Base-by-base conservation (phyloP, 1,140 invertebrate genomes). In the Epicauta chinensis region DNA sequence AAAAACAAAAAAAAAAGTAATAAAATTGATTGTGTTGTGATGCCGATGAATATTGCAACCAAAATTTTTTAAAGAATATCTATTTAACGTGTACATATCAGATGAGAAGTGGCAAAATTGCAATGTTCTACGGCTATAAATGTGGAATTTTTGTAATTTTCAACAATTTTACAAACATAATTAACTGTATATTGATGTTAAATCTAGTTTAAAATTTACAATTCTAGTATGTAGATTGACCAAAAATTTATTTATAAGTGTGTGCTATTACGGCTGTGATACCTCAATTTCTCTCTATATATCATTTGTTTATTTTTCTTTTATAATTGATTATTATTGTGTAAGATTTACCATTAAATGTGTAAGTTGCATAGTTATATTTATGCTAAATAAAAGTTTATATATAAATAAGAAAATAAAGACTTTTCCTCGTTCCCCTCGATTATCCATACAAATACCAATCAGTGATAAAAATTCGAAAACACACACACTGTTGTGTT, bases 201-300 rank as follows among this genome's bases (percentile, higher is more conserved):
- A 29, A 39, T 48, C 16, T 35, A 36, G n/a, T n/a, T 23, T 23
- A 52, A 38, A 16, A 38, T 38, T 15, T 15, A 38, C 14, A 38
- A 23, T n/a, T n/a, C n/a, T n/a, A n/a, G n/a, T 4, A 23, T 23
- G 23, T 23, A 23, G 23, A n/a, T 23, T 23, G 56, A 60, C 58
- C 46, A 46, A 53, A 52, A 53, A 53, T 52, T 56, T 45, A 45
- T 52, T 49, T 55, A 52, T 51, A 53, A 46, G 58, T 55, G 58
- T 60, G 58, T 57, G 52, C 56, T 53, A 58, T 47, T 44, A 58
- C 17, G 59, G 50, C 59, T 61, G 59, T 61, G 59, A 61, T 61
- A 61, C 31, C 23, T 23, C 23, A 23, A 23, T 23, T 23, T 23
- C 23, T 23, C 23, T 23, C 23, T 35, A 39, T 41, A 48, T 53